Evolutionary conservation across 2,888 invertebrate genomes (phyloP), one percentile per base, ranked within the genome.

Genomic region (Troides helena): DNA sequence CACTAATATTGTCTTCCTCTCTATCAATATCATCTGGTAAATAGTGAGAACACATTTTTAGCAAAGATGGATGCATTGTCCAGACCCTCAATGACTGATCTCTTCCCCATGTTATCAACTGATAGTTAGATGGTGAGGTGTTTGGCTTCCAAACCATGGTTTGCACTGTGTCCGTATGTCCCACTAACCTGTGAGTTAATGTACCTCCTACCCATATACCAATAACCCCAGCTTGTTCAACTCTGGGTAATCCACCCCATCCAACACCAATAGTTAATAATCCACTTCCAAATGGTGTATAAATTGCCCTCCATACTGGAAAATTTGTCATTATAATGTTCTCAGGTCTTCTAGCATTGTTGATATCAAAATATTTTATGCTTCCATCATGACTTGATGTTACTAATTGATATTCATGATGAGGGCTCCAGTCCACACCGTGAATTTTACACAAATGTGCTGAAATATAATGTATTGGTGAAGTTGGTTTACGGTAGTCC

Each of bases 341-440:
- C 82, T 98, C 98, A 3, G 97, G 95, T 76, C 96, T 94, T 75
- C 97, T 94, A 7, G 97, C 96, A 93, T 96, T 97, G 73, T 95
- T 96, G 2, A 97, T 96, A 85, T 98, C 98, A 91, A 98, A 99
- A 87, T 98, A 97, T 91, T 98, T 98, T 2, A 99, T 98, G 64
- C 98, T 97, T 69, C 97, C 97, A 89, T 99, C 99, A 89, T 99
- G 98, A 90, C 98, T 98, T 70, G 98, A 98, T 12, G 99, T 98
- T 60, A 97, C 96, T 71, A 98, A 86, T 80, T 97, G 97, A 74
- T 96, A 96, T 86, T 97, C 97, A 78, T 96, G 95, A 73, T 94
- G 95, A 18, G 97, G 96, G 87, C 97, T 98, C 99, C 99, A 99
- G 85, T 99, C 98, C 53, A 99, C 94, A 62, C 98, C 98, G 84